These are phyloP conservation scores for Aphelenchoides besseyi DNA, from an alignment of 1,140 invertebrate genomes.

Conservation along the genomic window DNA sequence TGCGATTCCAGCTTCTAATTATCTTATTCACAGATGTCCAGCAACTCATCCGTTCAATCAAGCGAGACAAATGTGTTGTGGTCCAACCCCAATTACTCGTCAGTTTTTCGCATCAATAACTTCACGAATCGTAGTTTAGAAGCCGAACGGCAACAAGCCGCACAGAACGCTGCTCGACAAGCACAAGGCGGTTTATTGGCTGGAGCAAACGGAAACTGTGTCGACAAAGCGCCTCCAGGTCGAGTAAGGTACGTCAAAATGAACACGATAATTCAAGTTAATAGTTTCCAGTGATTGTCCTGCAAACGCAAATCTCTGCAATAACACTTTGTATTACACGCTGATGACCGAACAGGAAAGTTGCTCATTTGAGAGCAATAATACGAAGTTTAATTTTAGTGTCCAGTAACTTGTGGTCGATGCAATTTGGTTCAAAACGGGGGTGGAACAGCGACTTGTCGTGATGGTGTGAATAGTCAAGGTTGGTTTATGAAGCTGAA, in stretches of 20 bases:
- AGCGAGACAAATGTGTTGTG: background rate
- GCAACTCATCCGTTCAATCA: slow-evolving; percentile 4
- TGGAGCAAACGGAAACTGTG: background rate
- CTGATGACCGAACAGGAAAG: slow-evolving; percentile 15
- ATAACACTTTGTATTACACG: slow-evolving; percentile 10
- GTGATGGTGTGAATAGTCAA: background rate
- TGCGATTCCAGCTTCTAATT: background rate
- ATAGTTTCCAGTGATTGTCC: background rate
- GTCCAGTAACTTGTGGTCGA: background rate
- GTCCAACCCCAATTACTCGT: slow-evolving; percentile 7
- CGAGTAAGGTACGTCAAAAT: no score
- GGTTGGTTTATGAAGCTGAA: no score
- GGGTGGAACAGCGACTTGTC: background rate
- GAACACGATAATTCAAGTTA: no score
- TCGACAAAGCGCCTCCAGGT: background rate
- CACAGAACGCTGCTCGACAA: background rate
- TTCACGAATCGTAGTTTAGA: background rate
- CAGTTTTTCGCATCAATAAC: background rate
- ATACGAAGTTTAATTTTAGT: background rate
- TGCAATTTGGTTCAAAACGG: background rate
- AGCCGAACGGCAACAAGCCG: background rate
- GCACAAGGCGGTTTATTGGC: background rate
- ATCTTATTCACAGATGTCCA: background rate
- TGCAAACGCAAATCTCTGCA: slow-evolving; percentile 7
- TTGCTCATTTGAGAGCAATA: background rate